A percentile compares a stretch with the other conserved stretches of the same genome.
These are phyloP conservation scores for Microctenopoma lineatum DNA, from an alignment of 2,797 vertebrate species.

Conservation along the genomic window DNA sequence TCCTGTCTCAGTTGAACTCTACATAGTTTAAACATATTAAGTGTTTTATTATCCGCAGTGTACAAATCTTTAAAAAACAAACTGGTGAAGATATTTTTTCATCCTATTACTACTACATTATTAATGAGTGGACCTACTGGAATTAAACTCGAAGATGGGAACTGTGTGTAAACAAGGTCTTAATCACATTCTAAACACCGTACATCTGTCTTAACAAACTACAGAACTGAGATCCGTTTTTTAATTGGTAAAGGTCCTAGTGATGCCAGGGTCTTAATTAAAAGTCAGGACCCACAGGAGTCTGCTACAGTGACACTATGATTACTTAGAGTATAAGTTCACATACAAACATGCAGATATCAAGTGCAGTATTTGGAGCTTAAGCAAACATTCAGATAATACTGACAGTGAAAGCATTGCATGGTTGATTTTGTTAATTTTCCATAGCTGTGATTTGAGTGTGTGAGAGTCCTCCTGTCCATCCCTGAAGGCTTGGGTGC, in stretches of 20 bases:
- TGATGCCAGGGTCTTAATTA: neutral
- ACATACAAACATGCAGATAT: neutral
- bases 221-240: neutral
- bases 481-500: neutral
- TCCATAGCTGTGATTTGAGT: neutral
- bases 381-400: conserved; percentile 6
- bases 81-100: neutral
- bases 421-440: neutral
- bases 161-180: neutral
- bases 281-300: neutral
- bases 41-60: neutral
- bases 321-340: neutral
- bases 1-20: neutral
- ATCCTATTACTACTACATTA: no score
- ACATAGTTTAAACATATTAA: neutral
- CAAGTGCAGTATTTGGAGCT: neutral
- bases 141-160: neutral
- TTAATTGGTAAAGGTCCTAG: neutral
- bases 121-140: neutral
- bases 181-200: neutral
- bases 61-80: neutral
- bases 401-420: neutral
- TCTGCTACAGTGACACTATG: neutral
- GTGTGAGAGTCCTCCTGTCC: neutral
- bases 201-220: neutral